Evolutionary conservation across 1,140 invertebrate species (phyloP).

Genomic region (Frieseomelitta varia): DNA sequence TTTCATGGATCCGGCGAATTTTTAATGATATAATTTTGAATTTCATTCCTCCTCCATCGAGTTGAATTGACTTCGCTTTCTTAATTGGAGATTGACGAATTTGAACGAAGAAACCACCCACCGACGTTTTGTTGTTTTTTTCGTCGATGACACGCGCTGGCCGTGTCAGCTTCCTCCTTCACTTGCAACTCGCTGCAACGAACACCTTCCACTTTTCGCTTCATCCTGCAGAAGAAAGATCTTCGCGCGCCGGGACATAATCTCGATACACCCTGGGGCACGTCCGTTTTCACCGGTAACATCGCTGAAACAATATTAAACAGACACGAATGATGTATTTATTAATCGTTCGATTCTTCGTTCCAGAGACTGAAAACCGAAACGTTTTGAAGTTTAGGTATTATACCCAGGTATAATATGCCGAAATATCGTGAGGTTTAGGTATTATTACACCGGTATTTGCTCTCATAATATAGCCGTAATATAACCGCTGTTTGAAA

Average conservation of each 20-base stretch:
- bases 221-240: conserved; percentile 97
- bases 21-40: no score
- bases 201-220: conserved; percentile 85
- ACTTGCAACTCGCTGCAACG: conserved; percentile 80
- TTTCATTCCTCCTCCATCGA: no score
- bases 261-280: conserved; percentile 88
- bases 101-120: conserved; percentile 61
- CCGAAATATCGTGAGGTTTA: no score
- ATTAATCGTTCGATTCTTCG: not conserved
- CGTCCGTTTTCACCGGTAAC: conserved; percentile 94
- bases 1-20: no score
- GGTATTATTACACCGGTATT: no score
- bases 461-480: no score
- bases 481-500: no score
- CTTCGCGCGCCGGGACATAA: conserved; percentile 93
- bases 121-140: conserved; percentile 87
- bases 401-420: no score
- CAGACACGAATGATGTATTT: not conserved
- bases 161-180: conserved; percentile 89
- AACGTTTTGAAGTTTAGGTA: no score
- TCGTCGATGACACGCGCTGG: conserved; percentile 84
- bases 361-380: no score
- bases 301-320: conserved; percentile 86
- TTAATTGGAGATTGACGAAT: no score
- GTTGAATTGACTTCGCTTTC: no score